phyloP scores from a whole-genome alignment of 2,113 vertebrate genomes.

The Vimba vimba region DNA sequence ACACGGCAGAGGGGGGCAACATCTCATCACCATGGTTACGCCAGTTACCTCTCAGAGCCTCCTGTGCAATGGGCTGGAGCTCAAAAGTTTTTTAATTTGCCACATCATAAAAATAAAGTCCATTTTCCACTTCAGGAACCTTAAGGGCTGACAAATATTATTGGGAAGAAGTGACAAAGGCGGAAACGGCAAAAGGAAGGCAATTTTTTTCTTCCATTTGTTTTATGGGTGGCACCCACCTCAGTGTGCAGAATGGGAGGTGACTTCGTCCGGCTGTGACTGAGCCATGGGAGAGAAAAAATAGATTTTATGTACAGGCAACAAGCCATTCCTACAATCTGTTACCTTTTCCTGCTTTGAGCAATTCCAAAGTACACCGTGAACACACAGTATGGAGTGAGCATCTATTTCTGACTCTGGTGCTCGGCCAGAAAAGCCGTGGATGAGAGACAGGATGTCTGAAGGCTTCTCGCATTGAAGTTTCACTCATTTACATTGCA shows the following conservation, averaged over 20 bases:
- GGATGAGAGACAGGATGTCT: conserved; percentile 33
- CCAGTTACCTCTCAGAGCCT: conserved; percentile 59
- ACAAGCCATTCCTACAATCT: conserved; percentile 41
- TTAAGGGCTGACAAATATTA: conserved; percentile 69
- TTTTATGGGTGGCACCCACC: conserved; percentile 51
- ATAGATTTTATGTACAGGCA: conserved; percentile 28
- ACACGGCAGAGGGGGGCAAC: neutral
- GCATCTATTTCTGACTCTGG: conserved; percentile 43
- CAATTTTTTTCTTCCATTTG: conserved; percentile 50
- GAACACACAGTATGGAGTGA: conserved; percentile 6
- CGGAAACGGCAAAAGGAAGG: conserved; percentile 47
- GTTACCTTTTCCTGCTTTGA: conserved; percentile 34
- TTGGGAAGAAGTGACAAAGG: conserved; percentile 59
- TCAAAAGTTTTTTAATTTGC: conserved; percentile 69
- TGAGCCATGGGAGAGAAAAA: conserved; percentile 29
- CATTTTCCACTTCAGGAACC: conserved; percentile 72
- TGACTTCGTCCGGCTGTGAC: conserved; percentile 37
- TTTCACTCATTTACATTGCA: conserved; percentile 24
- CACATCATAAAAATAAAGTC: conserved; percentile 72
- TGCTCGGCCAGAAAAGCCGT: conserved; percentile 7
- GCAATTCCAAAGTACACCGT: conserved; percentile 26
- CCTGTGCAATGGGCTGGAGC: conserved; percentile 67
- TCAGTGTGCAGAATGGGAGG: conserved; percentile 30
- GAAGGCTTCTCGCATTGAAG: conserved; percentile 30
- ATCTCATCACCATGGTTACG: conserved; percentile 38